Conservation (phyloP, 2,888 invertebrate species). For the Tetramorium bicarinatum region DNA sequence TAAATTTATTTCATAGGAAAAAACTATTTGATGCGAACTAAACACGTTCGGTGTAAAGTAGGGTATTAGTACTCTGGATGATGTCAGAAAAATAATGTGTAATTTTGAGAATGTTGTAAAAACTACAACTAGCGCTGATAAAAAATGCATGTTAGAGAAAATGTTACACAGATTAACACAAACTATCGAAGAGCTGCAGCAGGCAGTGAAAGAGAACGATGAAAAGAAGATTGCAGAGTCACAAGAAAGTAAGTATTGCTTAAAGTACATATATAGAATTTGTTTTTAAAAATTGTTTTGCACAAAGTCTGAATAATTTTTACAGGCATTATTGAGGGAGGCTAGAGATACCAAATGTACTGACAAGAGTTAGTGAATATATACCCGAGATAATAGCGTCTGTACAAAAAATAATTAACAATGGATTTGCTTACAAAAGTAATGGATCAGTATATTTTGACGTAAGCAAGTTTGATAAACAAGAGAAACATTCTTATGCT, state of each 20-base stretch:
- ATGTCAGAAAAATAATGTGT: constrained; percentile 90
- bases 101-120: constrained; percentile 89
- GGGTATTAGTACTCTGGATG: too few species aligned
- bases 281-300: constrained; percentile 21
- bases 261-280: constrained; percentile 1
- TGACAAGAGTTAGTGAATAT: constrained; percentile 99
- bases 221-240: constrained; percentile 87
- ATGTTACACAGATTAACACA: constrained; percentile 90
- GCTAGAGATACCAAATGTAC: constrained; percentile 96
- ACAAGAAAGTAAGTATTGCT: constrained; percentile 86
- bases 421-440: constrained; percentile 95
- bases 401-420: constrained; percentile 96
- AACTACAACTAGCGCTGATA: constrained; percentile 93
- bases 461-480: constrained; percentile 94
- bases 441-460: constrained; percentile 99
- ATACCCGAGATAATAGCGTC: constrained; percentile 97
- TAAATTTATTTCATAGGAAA: too few species aligned
- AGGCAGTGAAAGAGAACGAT: constrained; percentile 89
- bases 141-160: constrained; percentile 94
- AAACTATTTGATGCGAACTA: too few species aligned
- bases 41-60: too few species aligned
- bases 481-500: constrained; percentile 96
- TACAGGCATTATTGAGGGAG: constrained; percentile 88
- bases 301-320: constrained; percentile 47
- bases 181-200: constrained; percentile 90